These are phyloP conservation scores for Hyperopisus bebe DNA, from an alignment of 2,113 vertebrate genomes.

Conservation along the genomic window DNA sequence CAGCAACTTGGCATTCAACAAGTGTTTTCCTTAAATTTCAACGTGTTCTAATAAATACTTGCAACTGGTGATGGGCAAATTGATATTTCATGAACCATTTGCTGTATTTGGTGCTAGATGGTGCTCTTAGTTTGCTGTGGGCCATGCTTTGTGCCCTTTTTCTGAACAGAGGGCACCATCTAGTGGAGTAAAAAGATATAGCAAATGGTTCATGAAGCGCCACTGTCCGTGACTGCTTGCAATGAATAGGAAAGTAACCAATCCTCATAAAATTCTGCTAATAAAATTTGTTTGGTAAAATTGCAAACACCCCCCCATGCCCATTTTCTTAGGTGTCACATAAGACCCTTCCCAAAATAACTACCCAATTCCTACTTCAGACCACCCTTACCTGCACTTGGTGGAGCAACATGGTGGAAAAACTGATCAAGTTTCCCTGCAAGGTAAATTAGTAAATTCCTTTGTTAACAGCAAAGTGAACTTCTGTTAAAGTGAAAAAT, in stretches of 20 bases:
- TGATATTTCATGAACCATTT: not conserved
- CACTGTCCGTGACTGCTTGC: not conserved
- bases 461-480: not conserved
- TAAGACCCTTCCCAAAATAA: not conserved
- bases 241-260: not conserved
- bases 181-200: not conserved
- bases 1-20: not conserved
- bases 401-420: not conserved
- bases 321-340: not conserved
- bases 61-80: not conserved
- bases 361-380: not conserved
- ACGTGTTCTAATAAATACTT: not conserved
- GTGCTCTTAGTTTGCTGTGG: not conserved
- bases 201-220: not conserved
- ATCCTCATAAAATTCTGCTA: not conserved
- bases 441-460: not conserved
- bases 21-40: not conserved
- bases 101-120: not conserved
- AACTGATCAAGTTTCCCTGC: not conserved
- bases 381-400: conserved; percentile 39
- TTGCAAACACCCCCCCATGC: not conserved
- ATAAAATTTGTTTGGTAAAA: not conserved
- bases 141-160: no score
- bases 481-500: not conserved
- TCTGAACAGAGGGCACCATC: no score